These are phyloP conservation scores for Ciconia nigra DNA, from an alignment of 2,797 vertebrate genomes.

Conservation along the genomic window DNA sequence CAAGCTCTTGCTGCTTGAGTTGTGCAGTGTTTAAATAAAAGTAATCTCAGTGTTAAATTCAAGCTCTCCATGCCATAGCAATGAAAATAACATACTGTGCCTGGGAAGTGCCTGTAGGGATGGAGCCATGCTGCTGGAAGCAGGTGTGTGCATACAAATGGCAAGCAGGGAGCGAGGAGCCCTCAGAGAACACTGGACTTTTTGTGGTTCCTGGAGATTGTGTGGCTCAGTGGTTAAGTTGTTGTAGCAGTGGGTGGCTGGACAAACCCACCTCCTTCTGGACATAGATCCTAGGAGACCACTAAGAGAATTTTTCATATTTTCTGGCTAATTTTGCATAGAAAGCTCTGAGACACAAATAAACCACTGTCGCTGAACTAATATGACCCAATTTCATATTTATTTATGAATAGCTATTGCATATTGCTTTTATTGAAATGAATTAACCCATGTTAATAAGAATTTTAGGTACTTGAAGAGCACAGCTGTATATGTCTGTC, in stretches of 20 bases:
- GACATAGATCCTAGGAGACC: not conserved
- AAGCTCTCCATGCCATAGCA: not conserved
- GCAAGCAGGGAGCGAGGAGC: not conserved
- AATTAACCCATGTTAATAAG: not conserved
- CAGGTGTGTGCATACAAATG: constrained; percentile 9
- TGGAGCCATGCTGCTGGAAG: not conserved
- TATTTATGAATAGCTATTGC: constrained; percentile 10
- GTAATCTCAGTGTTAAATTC: constrained; percentile 41
- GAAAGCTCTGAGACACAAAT: not conserved
- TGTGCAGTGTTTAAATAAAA: constrained; percentile 52
- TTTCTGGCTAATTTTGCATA: not conserved
- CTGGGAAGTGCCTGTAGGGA: not conserved
- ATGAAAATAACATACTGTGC: constrained; percentile 19
- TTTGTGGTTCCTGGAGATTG: not conserved
- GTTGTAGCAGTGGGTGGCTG: not conserved
- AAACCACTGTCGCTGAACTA: not conserved
- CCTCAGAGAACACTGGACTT: not conserved
- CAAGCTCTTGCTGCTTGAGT: constrained; percentile 26
- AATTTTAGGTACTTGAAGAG: not conserved
- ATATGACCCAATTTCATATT: constrained; percentile 2
- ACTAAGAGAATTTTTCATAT: not conserved
- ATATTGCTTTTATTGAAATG: not conserved
- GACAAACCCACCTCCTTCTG: not conserved
- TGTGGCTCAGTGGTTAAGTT: not conserved
- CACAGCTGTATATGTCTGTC: not conserved